Evolutionary conservation across 2,888 invertebrate species (phyloP), one percentile per base, ranked within the genome.

Genomic region (Metalampra italica): DNA sequence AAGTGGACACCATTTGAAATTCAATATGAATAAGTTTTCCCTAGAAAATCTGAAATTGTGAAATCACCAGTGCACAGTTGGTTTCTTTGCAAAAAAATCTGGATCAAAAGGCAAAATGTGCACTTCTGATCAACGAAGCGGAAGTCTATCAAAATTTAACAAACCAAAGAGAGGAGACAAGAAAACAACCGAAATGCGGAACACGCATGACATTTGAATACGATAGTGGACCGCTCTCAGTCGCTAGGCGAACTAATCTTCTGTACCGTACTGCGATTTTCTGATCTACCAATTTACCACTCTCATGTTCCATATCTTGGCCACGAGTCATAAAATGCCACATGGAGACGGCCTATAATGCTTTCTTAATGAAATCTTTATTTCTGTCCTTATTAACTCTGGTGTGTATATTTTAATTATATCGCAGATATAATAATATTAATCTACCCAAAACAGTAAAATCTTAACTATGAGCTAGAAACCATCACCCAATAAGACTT

Each of bases 211-310:
- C 72, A 74, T 66, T 54, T 73, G 75, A 78, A 76, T 75, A 63
- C 58, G 53, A 54, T 52, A 52, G 59, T 66, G 61, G 64, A 57
- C 58, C 58, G 54, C 59, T 53, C 58, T 57, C 9, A 22, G 8
- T 45, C 63, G 68, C 72, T 80, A 75, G 77, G 70, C 72, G 71
- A 75, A 77, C 75, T 81, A 85, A 85, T 86, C 65, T 65, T 62
- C 57, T 64, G 60, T 81, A 82, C 82, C 77, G 84, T 76, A 66
- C 61, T 65, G 65, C 64, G 62, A 71, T 80, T 78, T 75, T 75
- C 70, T 78, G 78, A 82, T 79, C 75, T 80, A 78, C 77, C 80
- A 82, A 84, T 84, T 84, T 79, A 63, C 73, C 68, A 64, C 69
- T 68, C 63, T 57, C 65, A 56, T 69, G 76, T 77, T 78, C 78